Evolutionary conservation across 2,797 vertebrate genomes (phyloP).

Genomic region (Neoniphon sammara): DNA sequence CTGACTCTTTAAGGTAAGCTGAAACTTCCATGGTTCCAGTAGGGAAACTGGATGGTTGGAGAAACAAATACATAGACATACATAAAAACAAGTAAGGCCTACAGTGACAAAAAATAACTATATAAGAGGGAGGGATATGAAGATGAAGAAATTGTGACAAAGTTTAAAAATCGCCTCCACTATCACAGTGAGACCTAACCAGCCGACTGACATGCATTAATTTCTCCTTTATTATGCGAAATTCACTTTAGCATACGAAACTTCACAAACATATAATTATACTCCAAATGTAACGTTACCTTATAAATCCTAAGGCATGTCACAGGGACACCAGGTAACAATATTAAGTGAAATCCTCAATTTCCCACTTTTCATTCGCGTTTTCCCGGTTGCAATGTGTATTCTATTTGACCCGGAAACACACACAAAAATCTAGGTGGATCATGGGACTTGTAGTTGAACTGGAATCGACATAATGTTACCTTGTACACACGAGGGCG

Average conservation of each 20-base stretch:
- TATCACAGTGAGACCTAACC: no score
- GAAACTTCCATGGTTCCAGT: background rate
- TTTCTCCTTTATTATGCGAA: background rate
- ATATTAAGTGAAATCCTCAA: no score
- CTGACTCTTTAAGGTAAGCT: background rate
- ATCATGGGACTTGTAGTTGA: conserved; percentile 68
- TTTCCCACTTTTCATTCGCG: background rate
- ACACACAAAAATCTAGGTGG: conserved; percentile 13
- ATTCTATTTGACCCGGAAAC: conserved; percentile 62
- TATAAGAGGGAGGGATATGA: no score
- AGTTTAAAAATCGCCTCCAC: no score
- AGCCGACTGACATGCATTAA: background rate
- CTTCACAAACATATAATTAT: background rate
- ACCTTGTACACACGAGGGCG: background rate
- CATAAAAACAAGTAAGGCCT: no score
- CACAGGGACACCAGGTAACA: background rate
- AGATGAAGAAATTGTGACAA: no score
- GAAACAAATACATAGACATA: no score
- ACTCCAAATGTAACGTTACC: conserved; percentile 16
- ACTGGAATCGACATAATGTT: accelerated
- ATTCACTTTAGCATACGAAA: background rate
- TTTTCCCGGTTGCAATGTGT: conserved; percentile 37
- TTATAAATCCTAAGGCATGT: conserved; percentile 8
- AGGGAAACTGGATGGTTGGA: no score
- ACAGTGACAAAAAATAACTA: no score